These are phyloP conservation scores for Meda fulgida DNA, from an alignment of 2,797 vertebrate species.

Conservation along the genomic window DNA sequence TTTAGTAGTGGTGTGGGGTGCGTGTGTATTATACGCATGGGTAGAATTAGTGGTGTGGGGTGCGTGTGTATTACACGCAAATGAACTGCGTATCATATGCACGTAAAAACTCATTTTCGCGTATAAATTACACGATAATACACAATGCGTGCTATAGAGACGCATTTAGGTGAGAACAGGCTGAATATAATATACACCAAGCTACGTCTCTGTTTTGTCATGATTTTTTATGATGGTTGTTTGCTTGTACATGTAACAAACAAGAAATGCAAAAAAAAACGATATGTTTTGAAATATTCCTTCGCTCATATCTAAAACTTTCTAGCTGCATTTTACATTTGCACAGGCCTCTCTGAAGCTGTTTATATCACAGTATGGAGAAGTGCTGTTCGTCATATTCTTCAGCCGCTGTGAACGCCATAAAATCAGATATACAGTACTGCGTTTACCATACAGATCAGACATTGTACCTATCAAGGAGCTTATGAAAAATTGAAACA, in stretches of 20 bases:
- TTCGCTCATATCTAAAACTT: conserved; percentile 23
- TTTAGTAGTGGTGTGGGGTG: too few species aligned
- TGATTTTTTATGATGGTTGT: neutral
- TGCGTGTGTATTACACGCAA: too few species aligned
- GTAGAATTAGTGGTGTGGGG: too few species aligned
- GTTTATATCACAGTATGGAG: conserved; percentile 18
- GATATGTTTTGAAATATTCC: neutral
- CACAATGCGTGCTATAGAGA: too few species aligned
- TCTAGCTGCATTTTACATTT: neutral
- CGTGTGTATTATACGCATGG: too few species aligned
- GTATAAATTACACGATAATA: too few species aligned
- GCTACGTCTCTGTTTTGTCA: neutral
- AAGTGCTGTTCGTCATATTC: conserved; percentile 32
- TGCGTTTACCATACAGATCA: conserved; percentile 56
- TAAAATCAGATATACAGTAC: conserved; percentile 50
- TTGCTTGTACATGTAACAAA: conserved; percentile 3
- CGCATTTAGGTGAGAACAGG: too few species aligned
- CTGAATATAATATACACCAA: neutral
- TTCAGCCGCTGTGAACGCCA: conserved; percentile 48
- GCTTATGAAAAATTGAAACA: conserved; percentile 66
- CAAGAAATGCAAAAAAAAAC: conserved; percentile 6
- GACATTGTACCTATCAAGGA: conserved; percentile 59
- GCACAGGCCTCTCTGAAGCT: neutral
- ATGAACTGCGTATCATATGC: too few species aligned
- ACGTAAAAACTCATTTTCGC: too few species aligned